Conservation (phyloP, 2,888 invertebrate genomes). For the Lucinisca nassula region DNA sequence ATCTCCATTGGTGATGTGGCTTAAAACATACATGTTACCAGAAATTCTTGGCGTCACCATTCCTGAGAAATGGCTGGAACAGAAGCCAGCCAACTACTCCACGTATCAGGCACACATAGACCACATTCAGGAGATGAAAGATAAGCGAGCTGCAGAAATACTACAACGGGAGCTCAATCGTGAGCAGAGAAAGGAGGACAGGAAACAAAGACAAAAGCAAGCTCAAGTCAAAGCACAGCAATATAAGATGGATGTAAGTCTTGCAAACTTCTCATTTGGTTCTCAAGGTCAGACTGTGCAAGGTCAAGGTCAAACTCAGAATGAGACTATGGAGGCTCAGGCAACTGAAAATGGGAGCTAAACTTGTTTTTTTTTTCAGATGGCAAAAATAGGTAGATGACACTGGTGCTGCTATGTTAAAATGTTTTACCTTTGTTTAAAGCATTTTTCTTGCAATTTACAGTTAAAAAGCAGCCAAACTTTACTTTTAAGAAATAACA, state of each 20-base stretch:
- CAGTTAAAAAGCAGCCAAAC: too few species aligned
- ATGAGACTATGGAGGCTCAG: neutral
- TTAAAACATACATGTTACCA: slow-evolving; percentile 95
- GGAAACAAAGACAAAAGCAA: slow-evolving; percentile 51
- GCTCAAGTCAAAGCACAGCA: slow-evolving; percentile 47
- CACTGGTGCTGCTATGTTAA: too few species aligned
- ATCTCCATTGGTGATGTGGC: slow-evolving; percentile 97
- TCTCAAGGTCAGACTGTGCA: neutral
- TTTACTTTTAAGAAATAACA: too few species aligned
- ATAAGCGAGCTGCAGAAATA: slow-evolving; percentile 27
- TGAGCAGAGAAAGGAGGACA: slow-evolving; percentile 32
- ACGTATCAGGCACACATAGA: slow-evolving; percentile 80
- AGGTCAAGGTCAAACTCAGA: neutral
- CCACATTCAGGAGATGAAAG: slow-evolving; percentile 51
- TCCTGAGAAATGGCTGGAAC: slow-evolving; percentile 76
- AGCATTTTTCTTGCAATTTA: too few species aligned
- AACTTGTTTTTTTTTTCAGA: too few species aligned
- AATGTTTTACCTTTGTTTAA: too few species aligned
- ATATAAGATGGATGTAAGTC: slow-evolving; percentile 77
- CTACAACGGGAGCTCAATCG: slow-evolving; percentile 28
- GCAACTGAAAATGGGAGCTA: slow-evolving; percentile 21
- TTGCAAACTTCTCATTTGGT: slow-evolving; percentile 17
- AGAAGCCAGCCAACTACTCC: slow-evolving; percentile 78
- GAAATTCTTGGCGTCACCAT: slow-evolving; percentile 91
- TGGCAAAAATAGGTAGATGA: too few species aligned